These are phyloP conservation scores for Xestia c-nigrum DNA, from an alignment of 2,888 invertebrate species.

Conservation along the genomic window DNA sequence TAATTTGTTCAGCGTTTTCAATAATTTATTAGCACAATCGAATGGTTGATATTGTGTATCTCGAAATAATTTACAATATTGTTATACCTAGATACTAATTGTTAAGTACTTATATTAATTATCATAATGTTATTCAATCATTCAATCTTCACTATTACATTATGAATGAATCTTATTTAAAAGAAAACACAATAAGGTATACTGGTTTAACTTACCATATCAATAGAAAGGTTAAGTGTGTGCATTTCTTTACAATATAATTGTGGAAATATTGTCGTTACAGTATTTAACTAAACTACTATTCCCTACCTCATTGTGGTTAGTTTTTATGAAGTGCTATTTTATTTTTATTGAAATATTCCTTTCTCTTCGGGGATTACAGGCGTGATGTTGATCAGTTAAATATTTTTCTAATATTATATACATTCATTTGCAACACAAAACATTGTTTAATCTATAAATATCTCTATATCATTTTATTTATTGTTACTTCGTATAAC, in stretches of 20 bases:
- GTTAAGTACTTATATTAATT: slow-evolving; percentile 26
- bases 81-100: slow-evolving; percentile 25
- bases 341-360: slow-evolving; percentile 34
- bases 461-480: slow-evolving; percentile 21
- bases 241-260: slow-evolving; percentile 66
- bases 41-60: slow-evolving; percentile 42
- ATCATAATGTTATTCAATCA: slow-evolving; percentile 51
- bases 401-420: slow-evolving; percentile 15
- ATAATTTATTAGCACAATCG: slow-evolving; percentile 35
- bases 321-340: slow-evolving; percentile 47
- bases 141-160: slow-evolving; percentile 51
- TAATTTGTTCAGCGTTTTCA: slow-evolving; percentile 13
- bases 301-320: slow-evolving; percentile 68
- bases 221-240: slow-evolving; percentile 67
- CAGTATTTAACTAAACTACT: slow-evolving; percentile 68
- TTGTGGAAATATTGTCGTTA: slow-evolving; percentile 52
- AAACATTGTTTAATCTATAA: not conserved
- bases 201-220: slow-evolving; percentile 64
- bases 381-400: not conserved
- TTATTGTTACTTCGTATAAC: slow-evolving; percentile 13
- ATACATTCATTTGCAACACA: slow-evolving; percentile 1
- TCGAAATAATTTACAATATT: slow-evolving; percentile 39
- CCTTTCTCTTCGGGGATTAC: not conserved
- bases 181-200: slow-evolving; percentile 61
- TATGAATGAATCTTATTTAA: slow-evolving; percentile 54